phyloP scores from a whole-genome alignment of 2,888 invertebrate genomes.

The Bombylius discolor region DNA sequence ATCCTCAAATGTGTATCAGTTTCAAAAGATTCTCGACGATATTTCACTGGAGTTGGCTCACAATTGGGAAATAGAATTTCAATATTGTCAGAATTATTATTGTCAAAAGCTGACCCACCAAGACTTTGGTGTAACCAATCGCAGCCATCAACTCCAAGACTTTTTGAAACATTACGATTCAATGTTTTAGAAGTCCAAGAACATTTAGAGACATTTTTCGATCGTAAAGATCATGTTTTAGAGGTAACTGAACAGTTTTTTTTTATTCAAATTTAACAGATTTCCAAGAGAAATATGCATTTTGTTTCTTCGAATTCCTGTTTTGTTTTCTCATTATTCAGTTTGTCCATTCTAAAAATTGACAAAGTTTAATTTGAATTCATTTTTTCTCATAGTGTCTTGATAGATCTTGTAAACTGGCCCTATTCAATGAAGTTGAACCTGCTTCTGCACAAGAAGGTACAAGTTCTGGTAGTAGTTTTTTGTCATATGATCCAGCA shows the following conservation, averaged over 20 bases:
- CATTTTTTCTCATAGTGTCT: slow-evolving; percentile 43
- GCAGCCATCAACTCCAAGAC: slow-evolving; percentile 54
- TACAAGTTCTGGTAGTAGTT: slow-evolving; percentile 15
- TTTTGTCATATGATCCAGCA: slow-evolving; percentile 40
- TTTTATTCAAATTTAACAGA: background rate
- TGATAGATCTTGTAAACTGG: slow-evolving; percentile 68
- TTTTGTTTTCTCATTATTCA: too few species aligned
- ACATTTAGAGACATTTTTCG: slow-evolving; percentile 88
- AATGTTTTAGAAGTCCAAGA: slow-evolving; percentile 87
- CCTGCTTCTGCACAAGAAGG: slow-evolving; percentile 34
- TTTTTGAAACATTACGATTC: slow-evolving; percentile 74
- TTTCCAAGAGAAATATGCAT: too few species aligned
- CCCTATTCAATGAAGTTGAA: slow-evolving; percentile 48
- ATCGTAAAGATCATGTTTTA: slow-evolving; percentile 75
- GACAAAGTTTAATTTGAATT: slow-evolving; percentile 9
- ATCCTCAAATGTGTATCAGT: slow-evolving; percentile 62
- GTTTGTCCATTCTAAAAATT: background rate
- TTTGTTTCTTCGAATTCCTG: too few species aligned
- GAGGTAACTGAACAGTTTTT: slow-evolving; percentile 44
- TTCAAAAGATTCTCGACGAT: slow-evolving; percentile 60
- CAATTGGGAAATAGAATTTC: slow-evolving; percentile 41
- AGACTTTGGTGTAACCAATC: slow-evolving; percentile 73
- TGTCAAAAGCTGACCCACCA: slow-evolving; percentile 59
- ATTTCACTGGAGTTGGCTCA: slow-evolving; percentile 45
- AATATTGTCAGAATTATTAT: slow-evolving; percentile 49